Conservation (phyloP, 1,140 invertebrate genomes). For the Meloidogyne floridensis region DNA sequence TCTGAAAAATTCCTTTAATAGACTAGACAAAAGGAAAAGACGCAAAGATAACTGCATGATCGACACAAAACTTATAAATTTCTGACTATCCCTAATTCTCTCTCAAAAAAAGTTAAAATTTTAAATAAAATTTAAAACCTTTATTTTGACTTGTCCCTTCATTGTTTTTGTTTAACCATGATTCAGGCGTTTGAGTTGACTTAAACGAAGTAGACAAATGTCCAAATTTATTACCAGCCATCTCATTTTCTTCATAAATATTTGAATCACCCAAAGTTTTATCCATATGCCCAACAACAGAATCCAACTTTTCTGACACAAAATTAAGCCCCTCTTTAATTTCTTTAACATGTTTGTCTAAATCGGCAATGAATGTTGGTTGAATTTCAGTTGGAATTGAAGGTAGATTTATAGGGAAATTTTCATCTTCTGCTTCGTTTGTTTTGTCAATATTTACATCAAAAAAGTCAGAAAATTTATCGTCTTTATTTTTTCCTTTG, state of each 20-base stretch:
- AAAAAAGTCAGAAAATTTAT: background rate
- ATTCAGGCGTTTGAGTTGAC: background rate
- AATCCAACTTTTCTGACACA: conserved; percentile 1
- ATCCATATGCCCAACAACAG: background rate
- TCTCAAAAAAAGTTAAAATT: too few species aligned
- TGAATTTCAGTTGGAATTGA: background rate
- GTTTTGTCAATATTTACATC: background rate
- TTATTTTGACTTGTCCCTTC: background rate
- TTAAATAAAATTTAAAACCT: background rate
- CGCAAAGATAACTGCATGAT: too few species aligned
- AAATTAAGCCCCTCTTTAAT: background rate
- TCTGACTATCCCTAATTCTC: too few species aligned
- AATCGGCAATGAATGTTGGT: background rate
- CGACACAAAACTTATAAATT: too few species aligned
- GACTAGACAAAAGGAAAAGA: too few species aligned
- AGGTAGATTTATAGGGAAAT: background rate
- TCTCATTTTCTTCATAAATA: background rate
- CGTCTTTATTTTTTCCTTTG: background rate
- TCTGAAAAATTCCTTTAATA: too few species aligned
- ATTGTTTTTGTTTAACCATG: background rate
- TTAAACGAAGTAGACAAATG: background rate
- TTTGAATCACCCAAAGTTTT: background rate
- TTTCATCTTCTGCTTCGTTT: background rate
- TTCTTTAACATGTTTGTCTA: background rate
- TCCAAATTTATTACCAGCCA: background rate